phyloP scores from a whole-genome alignment of 2,113 vertebrate genomes.

The Chaenocephalus aceratus region DNA sequence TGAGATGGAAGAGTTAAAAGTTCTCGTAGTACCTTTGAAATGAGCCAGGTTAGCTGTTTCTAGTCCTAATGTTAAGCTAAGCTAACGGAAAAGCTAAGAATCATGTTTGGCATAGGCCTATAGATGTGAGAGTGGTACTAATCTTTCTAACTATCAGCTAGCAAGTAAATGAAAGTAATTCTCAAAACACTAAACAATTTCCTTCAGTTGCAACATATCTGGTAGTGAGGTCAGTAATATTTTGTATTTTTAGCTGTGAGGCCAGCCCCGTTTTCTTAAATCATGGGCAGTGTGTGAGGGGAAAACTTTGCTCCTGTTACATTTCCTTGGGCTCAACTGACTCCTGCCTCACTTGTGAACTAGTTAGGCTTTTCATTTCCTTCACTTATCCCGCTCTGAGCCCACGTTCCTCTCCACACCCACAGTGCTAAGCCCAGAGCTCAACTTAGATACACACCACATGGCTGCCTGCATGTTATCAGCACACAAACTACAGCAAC shows the following conservation, averaged over 20 bases:
- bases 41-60: background rate
- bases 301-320: slow-evolving; percentile 32
- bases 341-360: slow-evolving; percentile 50
- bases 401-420: slow-evolving; percentile 39
- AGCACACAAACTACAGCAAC: slow-evolving; percentile 44
- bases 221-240: background rate
- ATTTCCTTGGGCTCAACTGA: slow-evolving; percentile 38
- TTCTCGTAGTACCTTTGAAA: background rate
- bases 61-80: background rate
- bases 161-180: background rate
- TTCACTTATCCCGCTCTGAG: slow-evolving; percentile 37
- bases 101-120: background rate
- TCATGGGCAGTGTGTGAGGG: slow-evolving; percentile 2
- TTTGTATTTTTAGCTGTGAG: slow-evolving; percentile 36
- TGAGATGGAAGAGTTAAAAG: background rate
- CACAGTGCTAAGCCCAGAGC: slow-evolving; percentile 56
- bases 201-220: slow-evolving; percentile 11
- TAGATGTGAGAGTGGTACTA: background rate
- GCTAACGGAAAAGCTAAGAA: background rate
- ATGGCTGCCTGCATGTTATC: slow-evolving; percentile 50
- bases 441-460: slow-evolving; percentile 64
- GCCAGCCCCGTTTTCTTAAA: slow-evolving; percentile 31
- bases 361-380: slow-evolving; percentile 63
- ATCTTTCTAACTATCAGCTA: background rate
- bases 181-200: background rate